These are phyloP conservation scores for Vipera latastei DNA, from an alignment of 2,797 vertebrate genomes.

Conservation along the genomic window DNA sequence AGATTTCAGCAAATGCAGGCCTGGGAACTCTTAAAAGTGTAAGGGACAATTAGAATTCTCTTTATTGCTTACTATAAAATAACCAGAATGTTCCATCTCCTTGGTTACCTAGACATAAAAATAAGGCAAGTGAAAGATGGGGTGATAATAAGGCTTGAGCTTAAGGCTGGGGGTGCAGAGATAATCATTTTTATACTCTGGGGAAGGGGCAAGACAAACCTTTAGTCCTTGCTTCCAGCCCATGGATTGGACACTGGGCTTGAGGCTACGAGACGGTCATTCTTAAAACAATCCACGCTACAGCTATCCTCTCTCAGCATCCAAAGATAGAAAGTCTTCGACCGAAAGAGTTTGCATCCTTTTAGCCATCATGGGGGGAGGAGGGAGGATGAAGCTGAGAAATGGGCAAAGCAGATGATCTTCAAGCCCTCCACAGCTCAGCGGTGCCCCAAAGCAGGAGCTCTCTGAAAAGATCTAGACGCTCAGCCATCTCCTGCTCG, in stretches of 20 bases:
- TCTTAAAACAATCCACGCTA: not conserved
- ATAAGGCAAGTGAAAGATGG: not conserved
- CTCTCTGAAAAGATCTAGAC: not conserved
- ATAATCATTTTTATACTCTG: not conserved
- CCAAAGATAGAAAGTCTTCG: not conserved
- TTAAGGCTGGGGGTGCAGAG: not conserved
- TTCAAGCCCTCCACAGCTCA: not conserved
- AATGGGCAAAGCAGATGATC: not conserved
- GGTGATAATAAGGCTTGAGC: not conserved
- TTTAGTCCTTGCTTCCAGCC: not conserved
- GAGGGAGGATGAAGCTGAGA: not conserved
- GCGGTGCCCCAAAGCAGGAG: not conserved
- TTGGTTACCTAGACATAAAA: conserved; percentile 6
- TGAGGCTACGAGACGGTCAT: not conserved
- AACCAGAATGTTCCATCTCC: not conserved
- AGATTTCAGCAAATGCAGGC: not conserved
- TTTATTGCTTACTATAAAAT: not conserved
- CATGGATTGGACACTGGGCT: not conserved
- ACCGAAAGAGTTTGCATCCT: not conserved
- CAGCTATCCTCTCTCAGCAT: not conserved
- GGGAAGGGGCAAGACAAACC: not conserved
- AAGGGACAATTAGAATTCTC: not conserved
- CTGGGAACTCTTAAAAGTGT: not conserved
- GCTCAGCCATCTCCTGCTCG: not conserved
- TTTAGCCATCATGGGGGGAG: not conserved